Evolutionary conservation across 1,140 invertebrate genomes (phyloP).

Genomic region (Drosophila athabasca): DNA sequence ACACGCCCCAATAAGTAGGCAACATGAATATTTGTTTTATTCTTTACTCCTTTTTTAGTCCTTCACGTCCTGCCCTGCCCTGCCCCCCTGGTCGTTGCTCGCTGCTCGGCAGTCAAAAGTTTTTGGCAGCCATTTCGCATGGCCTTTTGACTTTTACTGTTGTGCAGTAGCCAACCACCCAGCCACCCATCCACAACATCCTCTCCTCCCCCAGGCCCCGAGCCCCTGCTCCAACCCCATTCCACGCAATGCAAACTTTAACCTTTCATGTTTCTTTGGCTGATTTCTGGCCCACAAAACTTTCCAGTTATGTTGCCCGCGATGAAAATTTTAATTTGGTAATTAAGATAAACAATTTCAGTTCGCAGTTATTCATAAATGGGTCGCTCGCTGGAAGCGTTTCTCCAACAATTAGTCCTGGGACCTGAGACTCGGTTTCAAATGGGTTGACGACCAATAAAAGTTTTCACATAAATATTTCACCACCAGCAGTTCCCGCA

Average conservation of each 20-base stretch:
- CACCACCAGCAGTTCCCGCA: constrained; percentile 28
- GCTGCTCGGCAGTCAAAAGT: constrained; percentile 34
- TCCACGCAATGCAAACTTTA: constrained; percentile 39
- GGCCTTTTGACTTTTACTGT: constrained; percentile 55
- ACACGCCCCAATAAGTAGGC: constrained; percentile 53
- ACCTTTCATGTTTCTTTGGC: constrained; percentile 47
- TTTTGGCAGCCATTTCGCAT: constrained; percentile 55
- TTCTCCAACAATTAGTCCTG: constrained; percentile 52
- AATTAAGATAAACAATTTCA: constrained; percentile 83
- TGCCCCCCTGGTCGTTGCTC: not conserved
- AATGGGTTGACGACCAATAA: constrained; percentile 62
- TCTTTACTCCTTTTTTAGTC: not conserved
- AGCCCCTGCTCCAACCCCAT: not conserved
- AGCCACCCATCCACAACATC: not conserved
- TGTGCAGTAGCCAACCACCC: constrained; percentile 24
- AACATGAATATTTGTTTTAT: constrained; percentile 34
- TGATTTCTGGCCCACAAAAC: constrained; percentile 40
- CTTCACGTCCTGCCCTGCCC: not conserved
- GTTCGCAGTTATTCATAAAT: constrained; percentile 71
- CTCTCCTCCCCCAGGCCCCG: not conserved
- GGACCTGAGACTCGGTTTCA: constrained; percentile 27
- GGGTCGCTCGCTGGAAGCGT: constrained; percentile 8
- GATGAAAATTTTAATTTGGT: constrained; percentile 80
- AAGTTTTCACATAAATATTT: constrained; percentile 79
- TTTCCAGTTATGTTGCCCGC: constrained; percentile 59